These are phyloP conservation scores for Poeciliopsis turrubarensis DNA, from an alignment of 2,113 vertebrate genomes.

Conservation along the genomic window DNA sequence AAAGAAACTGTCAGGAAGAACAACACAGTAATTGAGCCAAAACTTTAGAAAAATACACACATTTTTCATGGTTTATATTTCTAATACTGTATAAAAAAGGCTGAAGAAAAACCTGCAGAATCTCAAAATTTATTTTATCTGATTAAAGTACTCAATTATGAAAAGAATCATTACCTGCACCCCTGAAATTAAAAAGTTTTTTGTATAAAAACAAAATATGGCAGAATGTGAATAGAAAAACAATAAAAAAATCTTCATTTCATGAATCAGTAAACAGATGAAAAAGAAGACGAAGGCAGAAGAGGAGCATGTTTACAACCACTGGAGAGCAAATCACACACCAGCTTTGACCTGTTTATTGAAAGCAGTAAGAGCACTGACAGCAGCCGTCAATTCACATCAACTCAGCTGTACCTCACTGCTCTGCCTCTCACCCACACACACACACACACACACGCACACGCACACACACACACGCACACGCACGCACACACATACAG, in stretches of 20 bases:
- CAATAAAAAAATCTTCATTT: background rate
- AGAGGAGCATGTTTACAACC: constrained; percentile 36
- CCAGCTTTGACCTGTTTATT: constrained; percentile 26
- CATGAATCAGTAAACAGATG: constrained; percentile 1
- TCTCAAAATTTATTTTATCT: too few species aligned
- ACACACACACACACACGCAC: constrained; percentile 8
- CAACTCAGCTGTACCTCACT: constrained; percentile 38
- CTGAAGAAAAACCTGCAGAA: too few species aligned
- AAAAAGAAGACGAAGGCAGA: constrained; percentile 33
- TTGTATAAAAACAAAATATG: background rate
- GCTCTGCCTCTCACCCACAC: constrained; percentile 25
- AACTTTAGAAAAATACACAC: too few species aligned
- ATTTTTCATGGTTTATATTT: too few species aligned
- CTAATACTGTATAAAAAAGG: too few species aligned
- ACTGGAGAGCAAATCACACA: constrained; percentile 11
- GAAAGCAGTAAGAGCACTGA: constrained; percentile 45
- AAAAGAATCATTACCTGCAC: too few species aligned
- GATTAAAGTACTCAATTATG: too few species aligned
- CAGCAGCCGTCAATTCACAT: constrained; percentile 54
- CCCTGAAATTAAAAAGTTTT: background rate
- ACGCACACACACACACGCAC: constrained; percentile 18
- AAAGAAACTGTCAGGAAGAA: too few species aligned
- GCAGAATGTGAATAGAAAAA: background rate
- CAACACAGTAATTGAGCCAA: too few species aligned
- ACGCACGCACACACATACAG: background rate